phyloP scores from a whole-genome alignment of 2,888 invertebrate species.

The Microctonus aethiopoides region DNA sequence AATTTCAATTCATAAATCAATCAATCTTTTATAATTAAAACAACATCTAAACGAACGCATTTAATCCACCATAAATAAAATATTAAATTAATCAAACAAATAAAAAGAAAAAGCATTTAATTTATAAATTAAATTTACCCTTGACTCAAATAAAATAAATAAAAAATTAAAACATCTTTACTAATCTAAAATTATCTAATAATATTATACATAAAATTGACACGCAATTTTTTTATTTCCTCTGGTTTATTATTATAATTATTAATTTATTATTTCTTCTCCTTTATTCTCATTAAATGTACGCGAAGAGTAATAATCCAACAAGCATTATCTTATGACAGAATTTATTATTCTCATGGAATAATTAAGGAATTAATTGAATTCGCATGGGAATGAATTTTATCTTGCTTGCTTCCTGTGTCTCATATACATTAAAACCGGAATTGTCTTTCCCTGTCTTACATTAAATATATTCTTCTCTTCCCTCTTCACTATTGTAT shows the following conservation, averaged over 20 bases:
- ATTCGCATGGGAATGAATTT: conserved; percentile 31
- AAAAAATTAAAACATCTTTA: conserved; percentile 14
- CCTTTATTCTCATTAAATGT: conserved; percentile 22
- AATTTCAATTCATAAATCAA: no score
- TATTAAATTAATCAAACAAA: no score
- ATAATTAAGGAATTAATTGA: conserved; percentile 36
- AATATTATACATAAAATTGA: conserved; percentile 21
- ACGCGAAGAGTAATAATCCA: background rate
- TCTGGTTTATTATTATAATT: background rate
- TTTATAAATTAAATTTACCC: no score
- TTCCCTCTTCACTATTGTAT: conserved; percentile 10
- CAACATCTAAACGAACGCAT: no score
- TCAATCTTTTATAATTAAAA: no score
- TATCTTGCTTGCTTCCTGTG: conserved; percentile 34
- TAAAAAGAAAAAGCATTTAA: no score
- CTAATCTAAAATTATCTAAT: background rate
- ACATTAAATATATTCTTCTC: background rate
- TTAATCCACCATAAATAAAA: no score
- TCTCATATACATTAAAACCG: conserved; percentile 30
- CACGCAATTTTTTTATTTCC: conserved; percentile 19
- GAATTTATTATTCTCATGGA: conserved; percentile 32
- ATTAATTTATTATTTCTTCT: background rate
- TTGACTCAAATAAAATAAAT: background rate
- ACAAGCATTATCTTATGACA: conserved; percentile 30
- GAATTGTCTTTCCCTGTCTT: conserved; percentile 15